Base-by-base conservation (phyloP, 2,113 vertebrate species). In the Lagenorhynchus albirostris region DNA sequence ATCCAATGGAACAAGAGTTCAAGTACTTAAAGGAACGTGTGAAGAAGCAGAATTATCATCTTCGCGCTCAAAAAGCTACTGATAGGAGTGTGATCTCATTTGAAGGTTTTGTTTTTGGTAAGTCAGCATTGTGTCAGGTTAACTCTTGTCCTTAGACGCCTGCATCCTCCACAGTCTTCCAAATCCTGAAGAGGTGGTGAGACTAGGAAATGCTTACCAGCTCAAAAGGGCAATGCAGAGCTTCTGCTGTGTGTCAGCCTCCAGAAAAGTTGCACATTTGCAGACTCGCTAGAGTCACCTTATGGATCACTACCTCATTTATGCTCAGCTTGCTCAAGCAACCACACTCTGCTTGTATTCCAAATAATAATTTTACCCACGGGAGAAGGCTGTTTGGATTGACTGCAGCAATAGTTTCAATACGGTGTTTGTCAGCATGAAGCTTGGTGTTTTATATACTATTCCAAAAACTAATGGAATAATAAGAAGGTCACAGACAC, bases 51-150 rank as follows among this genome's bases (percentile, higher is more conserved):
- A 98, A 97, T 94, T 97, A 95, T 94, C 84, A 96, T 80, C 67
- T 93, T 97, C 94, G 73, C 6, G 86, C 97, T 97, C 92, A 58
- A 94, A 98, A 98, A 62, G 95, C 91, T 89, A 93, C 70, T 90
- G 97, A 89, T 53, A 97, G 73, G 86, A 60, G 41, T 96, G 83
- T 93, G 97, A 96, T 94, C 93, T 89, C 92, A 95, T 80, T 0
- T 81, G 76, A 97, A 97, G 81, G 87, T 89, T 98, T 98, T 98
- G 94, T 89, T 96, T 91, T n/a, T 85, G 58, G 94, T 47, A 98
- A 94, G 97, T 95, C 65, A 97, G 55, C 76, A 55, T 47, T 67
- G 80, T 91, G 88, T 96, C 91, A 97, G 94, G 91, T 94, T 97
- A 73, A 93, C 94, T 89, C 89, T 91, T 76, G 18, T 94, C 95